Conservation (phyloP, 2,113 vertebrate species). For the Puffinus mauretanicus region DNA sequence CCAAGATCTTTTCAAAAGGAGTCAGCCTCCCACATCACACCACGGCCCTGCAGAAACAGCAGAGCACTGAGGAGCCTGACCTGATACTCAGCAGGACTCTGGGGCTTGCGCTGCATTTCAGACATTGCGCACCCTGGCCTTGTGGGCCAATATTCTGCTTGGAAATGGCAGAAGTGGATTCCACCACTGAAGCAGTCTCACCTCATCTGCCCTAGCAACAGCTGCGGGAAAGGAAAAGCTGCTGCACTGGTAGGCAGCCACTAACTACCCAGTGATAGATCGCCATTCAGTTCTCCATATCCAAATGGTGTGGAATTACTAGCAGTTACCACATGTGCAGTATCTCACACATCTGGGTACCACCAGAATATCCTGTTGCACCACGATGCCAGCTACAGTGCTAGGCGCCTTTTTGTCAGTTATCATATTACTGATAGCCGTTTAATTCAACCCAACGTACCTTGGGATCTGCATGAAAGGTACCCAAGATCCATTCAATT, state of each 20-base stretch:
- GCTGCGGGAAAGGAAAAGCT: neutral
- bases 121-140: neutral
- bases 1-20: neutral
- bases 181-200: neutral
- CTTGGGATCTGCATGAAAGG: neutral
- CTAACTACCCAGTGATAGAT: neutral
- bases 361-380: neutral
- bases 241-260: neutral
- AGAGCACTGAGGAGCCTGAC: neutral
- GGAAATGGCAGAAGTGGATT: neutral
- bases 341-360: fast-evolving
- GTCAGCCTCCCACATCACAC: neutral
- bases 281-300: neutral
- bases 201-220: neutral
- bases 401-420: neutral
- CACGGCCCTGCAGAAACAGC: neutral
- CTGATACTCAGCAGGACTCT: neutral
- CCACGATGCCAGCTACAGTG: neutral
- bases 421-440: neutral
- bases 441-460: neutral
- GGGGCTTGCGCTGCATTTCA: neutral
- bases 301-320: neutral
- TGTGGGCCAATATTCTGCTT: neutral
- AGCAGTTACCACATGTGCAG: neutral
- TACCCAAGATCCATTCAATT: neutral